phyloP scores from a whole-genome alignment of 1,140 invertebrate species.

The Magallana ariakensis region DNA sequence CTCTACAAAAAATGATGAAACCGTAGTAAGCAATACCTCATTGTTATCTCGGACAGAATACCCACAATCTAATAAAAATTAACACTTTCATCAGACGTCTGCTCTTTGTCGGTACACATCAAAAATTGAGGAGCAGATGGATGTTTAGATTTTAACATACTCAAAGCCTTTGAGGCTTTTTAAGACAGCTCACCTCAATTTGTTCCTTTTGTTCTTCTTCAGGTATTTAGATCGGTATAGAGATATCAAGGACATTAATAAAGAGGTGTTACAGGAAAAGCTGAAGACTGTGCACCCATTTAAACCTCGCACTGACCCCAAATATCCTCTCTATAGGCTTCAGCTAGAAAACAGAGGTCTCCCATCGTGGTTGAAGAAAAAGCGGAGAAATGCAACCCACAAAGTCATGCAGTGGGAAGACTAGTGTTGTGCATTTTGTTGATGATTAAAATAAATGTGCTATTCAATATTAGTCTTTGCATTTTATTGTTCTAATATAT shows the following conservation, averaged over 20 bases:
- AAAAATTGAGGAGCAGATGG: too few species aligned
- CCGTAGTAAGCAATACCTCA: too few species aligned
- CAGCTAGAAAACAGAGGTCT: conserved; percentile 36
- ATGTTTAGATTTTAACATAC: too few species aligned
- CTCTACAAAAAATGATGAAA: too few species aligned
- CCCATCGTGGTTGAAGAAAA: conserved; percentile 67
- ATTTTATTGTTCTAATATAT: too few species aligned
- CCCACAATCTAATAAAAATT: too few species aligned
- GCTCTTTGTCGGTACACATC: too few species aligned
- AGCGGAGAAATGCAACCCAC: conserved; percentile 62
- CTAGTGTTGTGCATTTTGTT: neutral
- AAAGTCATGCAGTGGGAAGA: conserved; percentile 71
- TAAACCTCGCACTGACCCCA: conserved; percentile 84
- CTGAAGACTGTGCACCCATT: conserved; percentile 92
- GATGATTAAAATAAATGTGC: too few species aligned
- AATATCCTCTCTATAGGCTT: conserved; percentile 85
- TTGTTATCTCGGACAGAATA: too few species aligned
- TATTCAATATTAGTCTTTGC: too few species aligned
- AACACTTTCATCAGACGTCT: too few species aligned
- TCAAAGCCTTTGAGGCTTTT: neutral
- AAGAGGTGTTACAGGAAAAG: conserved; percentile 91
- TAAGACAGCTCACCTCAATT: neutral
- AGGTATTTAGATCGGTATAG: conserved; percentile 94
- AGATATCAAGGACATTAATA: conserved; percentile 91
- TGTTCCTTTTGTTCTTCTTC: conserved; percentile 52